Conservation (phyloP, 2,113 vertebrate genomes). For the Anolis sagrei region DNA sequence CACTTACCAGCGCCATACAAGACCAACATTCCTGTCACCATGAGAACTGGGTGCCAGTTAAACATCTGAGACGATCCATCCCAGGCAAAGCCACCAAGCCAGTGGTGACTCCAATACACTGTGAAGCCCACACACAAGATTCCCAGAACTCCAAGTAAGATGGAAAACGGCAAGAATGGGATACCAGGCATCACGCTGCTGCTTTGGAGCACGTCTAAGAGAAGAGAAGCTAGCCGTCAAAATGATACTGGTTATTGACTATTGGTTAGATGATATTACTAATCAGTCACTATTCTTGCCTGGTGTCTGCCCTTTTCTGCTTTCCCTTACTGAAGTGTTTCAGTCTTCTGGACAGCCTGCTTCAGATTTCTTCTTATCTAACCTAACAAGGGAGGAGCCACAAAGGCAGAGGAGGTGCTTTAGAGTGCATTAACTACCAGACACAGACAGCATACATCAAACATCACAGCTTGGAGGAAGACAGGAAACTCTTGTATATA, state of each 20-base stretch:
- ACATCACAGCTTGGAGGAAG: neutral
- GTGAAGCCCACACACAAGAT: conserved; percentile 80
- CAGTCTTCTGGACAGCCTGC: too few relatives aligned
- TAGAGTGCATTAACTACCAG: neutral
- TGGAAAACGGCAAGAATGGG: conserved; percentile 75
- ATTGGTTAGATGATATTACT: neutral
- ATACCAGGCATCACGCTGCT: conserved; percentile 52
- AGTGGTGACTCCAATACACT: conserved; percentile 80
- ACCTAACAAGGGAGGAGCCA: neutral
- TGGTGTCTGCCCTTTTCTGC: neutral
- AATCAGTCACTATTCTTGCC: neutral
- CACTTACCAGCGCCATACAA: conserved; percentile 88
- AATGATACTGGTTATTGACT: neutral
- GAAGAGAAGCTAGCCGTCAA: neutral
- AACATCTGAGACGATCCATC: conserved; percentile 79
- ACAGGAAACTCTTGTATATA: neutral
- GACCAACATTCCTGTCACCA: conserved; percentile 89
- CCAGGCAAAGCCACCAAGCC: conserved; percentile 87
- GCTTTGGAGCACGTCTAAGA: conserved; percentile 14
- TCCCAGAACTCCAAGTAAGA: conserved; percentile 79
- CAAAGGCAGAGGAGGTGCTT: neutral
- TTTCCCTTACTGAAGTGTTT: neutral
- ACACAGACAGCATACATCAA: neutral
- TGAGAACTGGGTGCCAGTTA: conserved; percentile 94
- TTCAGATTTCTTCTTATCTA: neutral